These are phyloP conservation scores for Neopelma chrysocephalum DNA, from an alignment of 2,797 vertebrate species.

Conservation along the genomic window DNA sequence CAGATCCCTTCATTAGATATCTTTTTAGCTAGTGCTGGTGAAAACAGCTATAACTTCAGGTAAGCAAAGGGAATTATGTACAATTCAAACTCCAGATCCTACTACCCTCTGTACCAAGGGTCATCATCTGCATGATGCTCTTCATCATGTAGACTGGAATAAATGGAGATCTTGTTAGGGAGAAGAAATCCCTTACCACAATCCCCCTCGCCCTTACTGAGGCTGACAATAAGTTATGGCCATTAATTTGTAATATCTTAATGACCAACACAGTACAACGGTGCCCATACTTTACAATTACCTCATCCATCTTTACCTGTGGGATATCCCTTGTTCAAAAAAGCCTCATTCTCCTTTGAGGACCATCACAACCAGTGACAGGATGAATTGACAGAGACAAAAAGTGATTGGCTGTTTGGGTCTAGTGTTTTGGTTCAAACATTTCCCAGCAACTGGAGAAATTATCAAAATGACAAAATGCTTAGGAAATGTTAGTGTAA, in stretches of 20 bases:
- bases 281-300: not conserved
- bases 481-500: not conserved
- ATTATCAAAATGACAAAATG: not conserved
- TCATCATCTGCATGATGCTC: not conserved
- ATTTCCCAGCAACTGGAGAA: not conserved
- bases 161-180: not conserved
- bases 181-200: not conserved
- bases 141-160: not conserved
- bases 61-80: not conserved
- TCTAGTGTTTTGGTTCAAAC: not conserved
- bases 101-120: accelerated
- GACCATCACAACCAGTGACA: not conserved
- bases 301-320: not conserved
- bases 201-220: not conserved
- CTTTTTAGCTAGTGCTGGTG: not conserved
- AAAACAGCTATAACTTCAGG: not conserved
- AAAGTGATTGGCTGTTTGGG: not conserved
- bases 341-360: not conserved
- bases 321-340: not conserved
- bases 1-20: not conserved
- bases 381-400: not conserved
- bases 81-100: not conserved
- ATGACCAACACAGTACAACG: not conserved
- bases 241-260: not conserved
- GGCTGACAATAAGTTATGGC: not conserved